Evolutionary conservation across 2,113 vertebrate species (phyloP).

Genomic region (Lophius piscatorius): DNA sequence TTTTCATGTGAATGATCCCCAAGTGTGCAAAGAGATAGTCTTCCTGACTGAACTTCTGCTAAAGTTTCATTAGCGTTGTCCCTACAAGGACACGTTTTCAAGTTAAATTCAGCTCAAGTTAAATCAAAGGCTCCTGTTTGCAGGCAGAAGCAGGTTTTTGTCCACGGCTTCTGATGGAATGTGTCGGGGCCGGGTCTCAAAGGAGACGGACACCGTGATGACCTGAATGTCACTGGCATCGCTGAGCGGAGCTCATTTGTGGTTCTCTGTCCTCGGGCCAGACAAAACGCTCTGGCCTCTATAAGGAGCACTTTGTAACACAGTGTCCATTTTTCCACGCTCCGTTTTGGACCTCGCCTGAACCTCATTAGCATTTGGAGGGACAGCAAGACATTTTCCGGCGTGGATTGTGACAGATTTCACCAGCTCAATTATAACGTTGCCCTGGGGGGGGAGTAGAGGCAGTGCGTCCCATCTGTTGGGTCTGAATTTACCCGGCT

Average conservation of each 20-base stretch:
- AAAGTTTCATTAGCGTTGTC: too few relatives aligned
- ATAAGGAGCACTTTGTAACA: constrained; percentile 71
- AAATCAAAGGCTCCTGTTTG: constrained; percentile 53
- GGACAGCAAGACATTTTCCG: constrained; percentile 76
- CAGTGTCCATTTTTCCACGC: constrained; percentile 67
- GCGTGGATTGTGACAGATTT: constrained; percentile 79
- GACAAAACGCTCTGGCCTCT: constrained; percentile 67
- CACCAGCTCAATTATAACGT: constrained; percentile 73
- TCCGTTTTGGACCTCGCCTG: constrained; percentile 66
- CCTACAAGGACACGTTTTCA: too few relatives aligned
- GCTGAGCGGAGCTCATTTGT: constrained; percentile 70
- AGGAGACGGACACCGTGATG: constrained; percentile 62
- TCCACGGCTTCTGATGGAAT: constrained; percentile 63
- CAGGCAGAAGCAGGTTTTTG: constrained; percentile 54
- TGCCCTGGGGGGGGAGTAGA: constrained; percentile 63
- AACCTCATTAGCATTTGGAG: constrained; percentile 78
- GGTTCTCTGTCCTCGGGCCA: constrained; percentile 68
- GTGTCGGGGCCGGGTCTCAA: constrained; percentile 55
- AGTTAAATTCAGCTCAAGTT: too few relatives aligned
- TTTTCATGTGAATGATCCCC: too few relatives aligned
- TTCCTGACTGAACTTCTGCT: too few relatives aligned
- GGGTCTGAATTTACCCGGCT: constrained; percentile 69
- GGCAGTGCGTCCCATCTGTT: constrained; percentile 75
- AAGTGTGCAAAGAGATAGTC: too few relatives aligned
- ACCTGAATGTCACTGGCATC: constrained; percentile 76